Percentiles rank a stretch among this genome's conserved stretches.
These are phyloP conservation scores for Theristus sp. DNA, from an alignment of 2,888 invertebrate species.

Conservation along the genomic window DNA sequence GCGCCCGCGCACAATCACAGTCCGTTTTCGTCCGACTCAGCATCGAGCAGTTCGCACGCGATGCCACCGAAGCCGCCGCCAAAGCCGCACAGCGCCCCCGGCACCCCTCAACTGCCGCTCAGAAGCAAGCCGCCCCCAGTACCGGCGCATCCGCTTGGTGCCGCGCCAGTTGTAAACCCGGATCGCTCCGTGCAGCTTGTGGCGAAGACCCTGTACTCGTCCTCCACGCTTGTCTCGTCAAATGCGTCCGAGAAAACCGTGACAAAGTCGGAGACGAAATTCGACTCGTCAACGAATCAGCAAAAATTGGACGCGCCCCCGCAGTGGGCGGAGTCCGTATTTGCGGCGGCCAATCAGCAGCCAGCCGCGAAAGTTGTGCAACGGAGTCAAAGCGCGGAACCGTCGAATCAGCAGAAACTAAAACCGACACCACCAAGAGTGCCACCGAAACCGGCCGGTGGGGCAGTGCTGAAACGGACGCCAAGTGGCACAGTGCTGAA, in stretches of 20 bases:
- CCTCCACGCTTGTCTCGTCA: no score
- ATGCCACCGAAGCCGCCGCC: not conserved
- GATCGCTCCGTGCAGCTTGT: not conserved
- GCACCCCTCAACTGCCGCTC: not conserved
- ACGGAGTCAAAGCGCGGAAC: no score
- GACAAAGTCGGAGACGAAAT: no score
- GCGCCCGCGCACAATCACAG: not conserved
- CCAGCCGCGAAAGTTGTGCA: no score
- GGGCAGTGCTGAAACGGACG: not conserved
- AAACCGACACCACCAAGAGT: not conserved
- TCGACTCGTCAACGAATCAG: no score
- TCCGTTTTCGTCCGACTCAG: not conserved
- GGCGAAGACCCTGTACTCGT: not conserved
- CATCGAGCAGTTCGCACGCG: not conserved
- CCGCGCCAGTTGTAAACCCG: no score
- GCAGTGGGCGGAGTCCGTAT: no score
- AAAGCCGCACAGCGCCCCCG: not conserved
- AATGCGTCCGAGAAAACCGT: no score
- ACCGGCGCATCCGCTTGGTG: no score
- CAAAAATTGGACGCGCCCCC: no score
- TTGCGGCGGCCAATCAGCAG: no score
- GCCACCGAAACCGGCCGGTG: not conserved
- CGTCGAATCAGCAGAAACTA: not conserved
- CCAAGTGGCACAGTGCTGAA: not conserved
- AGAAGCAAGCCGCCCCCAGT: not conserved